Conservation (phyloP, 2,113 vertebrate genomes). For the Scalopus aquaticus region DNA sequence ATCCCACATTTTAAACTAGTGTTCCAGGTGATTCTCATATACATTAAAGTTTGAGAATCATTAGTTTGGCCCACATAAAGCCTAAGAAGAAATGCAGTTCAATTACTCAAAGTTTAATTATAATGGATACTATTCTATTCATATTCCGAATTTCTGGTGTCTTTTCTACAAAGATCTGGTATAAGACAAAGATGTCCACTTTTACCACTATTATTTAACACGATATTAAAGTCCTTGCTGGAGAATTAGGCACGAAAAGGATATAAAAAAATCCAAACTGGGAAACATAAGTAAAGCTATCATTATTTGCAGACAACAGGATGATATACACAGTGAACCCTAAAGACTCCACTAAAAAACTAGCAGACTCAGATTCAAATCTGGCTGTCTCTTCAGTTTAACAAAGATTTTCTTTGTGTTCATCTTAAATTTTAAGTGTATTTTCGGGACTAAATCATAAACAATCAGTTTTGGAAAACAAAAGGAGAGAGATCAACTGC, state of each 20-base stretch:
- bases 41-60: conserved; percentile 41
- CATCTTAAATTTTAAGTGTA: conserved; percentile 10
- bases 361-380: background rate
- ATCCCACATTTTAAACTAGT: background rate
- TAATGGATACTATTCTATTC: background rate
- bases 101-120: background rate
- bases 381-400: background rate
- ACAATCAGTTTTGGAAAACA: background rate
- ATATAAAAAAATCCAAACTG: no score
- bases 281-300: no score
- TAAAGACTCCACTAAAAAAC: background rate
- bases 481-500: background rate
- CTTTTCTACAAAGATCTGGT: no score
- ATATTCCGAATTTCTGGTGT: background rate
- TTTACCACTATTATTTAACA: no score
- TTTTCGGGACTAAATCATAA: background rate
- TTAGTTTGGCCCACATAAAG: background rate
- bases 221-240: no score
- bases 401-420: background rate
- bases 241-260: no score
- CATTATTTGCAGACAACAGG: no score
- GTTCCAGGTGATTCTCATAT: background rate
- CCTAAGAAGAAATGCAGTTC: background rate
- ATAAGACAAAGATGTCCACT: no score
- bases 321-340: no score